Base-by-base conservation (phyloP, 2,797 vertebrate genomes). In the Sebastes matsubarae region DNA sequence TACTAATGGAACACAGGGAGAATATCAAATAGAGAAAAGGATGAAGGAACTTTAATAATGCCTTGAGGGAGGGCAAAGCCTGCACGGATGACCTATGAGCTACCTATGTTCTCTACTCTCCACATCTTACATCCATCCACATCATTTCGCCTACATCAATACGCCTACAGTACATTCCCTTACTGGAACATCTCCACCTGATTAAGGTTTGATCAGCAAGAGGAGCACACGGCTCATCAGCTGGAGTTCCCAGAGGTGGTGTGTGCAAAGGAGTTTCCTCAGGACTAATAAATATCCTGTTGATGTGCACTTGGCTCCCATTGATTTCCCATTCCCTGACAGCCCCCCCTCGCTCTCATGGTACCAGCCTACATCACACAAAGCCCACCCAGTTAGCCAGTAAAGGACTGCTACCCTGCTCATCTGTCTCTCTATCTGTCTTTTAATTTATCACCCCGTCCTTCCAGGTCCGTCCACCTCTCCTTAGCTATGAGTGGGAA, bases 271-370 rank as follows among this genome's bases (percentile, higher is more conserved):
- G 79, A 89, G 92, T 87, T 83, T 83, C 76, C 82, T 85, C 42
- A 36, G 72, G 73, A 78, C 84, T 90, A 79, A 91, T 89, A 85
- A 80, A 91, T 89, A 85, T 88, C 86, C 81, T 75, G 84, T 87
- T 91, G 81, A 91, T 86, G 80, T 91, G 85, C 90, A 86, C 87
- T 87, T 80, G 84, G 75, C 72, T 81, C 29, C 74, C 83, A 94
- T 94, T 86, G 91, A 94, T 94, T 90, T 90, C 79, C 82, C 81
- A 75, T 90, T 90, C 88, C 32, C 57, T 58, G 65, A 84, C 63
- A 57, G 55, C 78, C 36, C 52, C 30, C 46, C 72, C 30, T 1
- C 25, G 25, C 7, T 42, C 86, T 83, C 58, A 13, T 8, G 59
- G 36, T 22, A 20, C 65, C 57, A 46, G 29, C 60, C 30, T 2